Conservation (phyloP, 2,113 vertebrate genomes). For the Podarcis muralis region DNA sequence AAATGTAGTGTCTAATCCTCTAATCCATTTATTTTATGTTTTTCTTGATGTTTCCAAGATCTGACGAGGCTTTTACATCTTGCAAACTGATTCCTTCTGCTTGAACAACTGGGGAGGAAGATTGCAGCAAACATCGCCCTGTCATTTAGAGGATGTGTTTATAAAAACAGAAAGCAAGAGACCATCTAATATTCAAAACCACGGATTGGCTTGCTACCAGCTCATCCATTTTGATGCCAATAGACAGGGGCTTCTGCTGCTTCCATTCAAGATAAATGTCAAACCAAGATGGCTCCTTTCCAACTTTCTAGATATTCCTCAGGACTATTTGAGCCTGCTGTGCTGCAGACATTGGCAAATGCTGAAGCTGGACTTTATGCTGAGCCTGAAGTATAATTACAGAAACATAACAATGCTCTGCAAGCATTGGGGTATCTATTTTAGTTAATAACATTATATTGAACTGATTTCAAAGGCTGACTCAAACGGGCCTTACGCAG, state of each 20-base stretch:
- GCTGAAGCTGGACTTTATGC: slow-evolving; percentile 63
- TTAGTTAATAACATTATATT: slow-evolving; percentile 52
- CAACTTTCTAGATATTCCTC: slow-evolving; percentile 65
- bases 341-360: slow-evolving; percentile 62
- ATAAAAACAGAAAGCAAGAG: slow-evolving; percentile 68
- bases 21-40: slow-evolving; percentile 66
- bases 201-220: slow-evolving; percentile 64
- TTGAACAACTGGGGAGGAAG: slow-evolving; percentile 69
- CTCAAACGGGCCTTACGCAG: slow-evolving; percentile 8
- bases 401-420: slow-evolving; percentile 65
- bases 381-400: slow-evolving; percentile 72
- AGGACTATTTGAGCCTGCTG: slow-evolving; percentile 61
- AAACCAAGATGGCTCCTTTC: slow-evolving; percentile 64
- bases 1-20: slow-evolving; percentile 68
- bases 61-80: slow-evolving; percentile 72
- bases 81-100: slow-evolving; percentile 73
- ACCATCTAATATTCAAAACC: slow-evolving; percentile 66
- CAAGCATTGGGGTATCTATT: slow-evolving; percentile 65
- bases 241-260: slow-evolving; percentile 15
- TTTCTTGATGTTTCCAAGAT: slow-evolving; percentile 73
- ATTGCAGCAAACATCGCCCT: slow-evolving; percentile 73
- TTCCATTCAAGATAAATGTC: slow-evolving; percentile 65
- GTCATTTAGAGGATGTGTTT: slow-evolving; percentile 66
- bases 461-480: slow-evolving; percentile 56
- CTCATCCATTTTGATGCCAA: slow-evolving; percentile 71